These are phyloP conservation scores for Anguilla pacifica DNA, from an alignment of 2,797 vertebrate species.

Conservation along the genomic window DNA sequence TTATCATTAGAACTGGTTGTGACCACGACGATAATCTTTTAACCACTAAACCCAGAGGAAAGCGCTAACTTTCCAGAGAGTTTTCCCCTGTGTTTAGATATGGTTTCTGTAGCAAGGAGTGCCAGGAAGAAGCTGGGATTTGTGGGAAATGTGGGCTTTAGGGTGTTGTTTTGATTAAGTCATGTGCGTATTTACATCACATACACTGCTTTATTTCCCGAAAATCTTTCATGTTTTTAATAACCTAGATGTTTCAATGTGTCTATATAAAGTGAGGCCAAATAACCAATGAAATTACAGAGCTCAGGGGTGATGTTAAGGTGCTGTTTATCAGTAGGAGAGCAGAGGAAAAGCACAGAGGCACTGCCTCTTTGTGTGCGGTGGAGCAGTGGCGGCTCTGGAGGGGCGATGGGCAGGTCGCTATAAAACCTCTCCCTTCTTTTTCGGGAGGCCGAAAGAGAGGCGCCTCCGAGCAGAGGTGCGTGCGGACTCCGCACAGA, in stretches of 20 bases:
- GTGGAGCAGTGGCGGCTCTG: background rate
- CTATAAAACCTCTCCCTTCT: too few species aligned
- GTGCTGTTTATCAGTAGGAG: background rate
- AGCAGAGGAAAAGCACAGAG: background rate
- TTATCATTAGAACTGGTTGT: conserved; percentile 12
- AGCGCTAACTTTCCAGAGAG: background rate
- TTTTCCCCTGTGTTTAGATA: conserved; percentile 18
- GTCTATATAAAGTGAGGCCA: background rate
- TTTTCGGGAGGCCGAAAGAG: background rate
- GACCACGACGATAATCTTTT: conserved; percentile 8
- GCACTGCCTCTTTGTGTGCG: background rate
- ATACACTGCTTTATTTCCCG: background rate
- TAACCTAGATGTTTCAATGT: background rate
- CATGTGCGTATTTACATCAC: conserved; percentile 3
- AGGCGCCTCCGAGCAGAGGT: background rate
- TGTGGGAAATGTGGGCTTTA: conserved; percentile 9
- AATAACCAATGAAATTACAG: background rate
- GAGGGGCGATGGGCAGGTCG: background rate
- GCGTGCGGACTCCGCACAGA: background rate
- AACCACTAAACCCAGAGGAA: conserved; percentile 13
- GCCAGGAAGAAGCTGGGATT: background rate
- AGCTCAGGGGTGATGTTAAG: background rate
- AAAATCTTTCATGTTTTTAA: background rate
- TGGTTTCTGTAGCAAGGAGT: background rate
- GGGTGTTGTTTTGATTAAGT: conserved; percentile 3